Percentiles rank a stretch among this genome's conserved stretches.
Evolutionary conservation across 1,140 invertebrate species (phyloP).

Genomic region (Lethocerus indicus): DNA sequence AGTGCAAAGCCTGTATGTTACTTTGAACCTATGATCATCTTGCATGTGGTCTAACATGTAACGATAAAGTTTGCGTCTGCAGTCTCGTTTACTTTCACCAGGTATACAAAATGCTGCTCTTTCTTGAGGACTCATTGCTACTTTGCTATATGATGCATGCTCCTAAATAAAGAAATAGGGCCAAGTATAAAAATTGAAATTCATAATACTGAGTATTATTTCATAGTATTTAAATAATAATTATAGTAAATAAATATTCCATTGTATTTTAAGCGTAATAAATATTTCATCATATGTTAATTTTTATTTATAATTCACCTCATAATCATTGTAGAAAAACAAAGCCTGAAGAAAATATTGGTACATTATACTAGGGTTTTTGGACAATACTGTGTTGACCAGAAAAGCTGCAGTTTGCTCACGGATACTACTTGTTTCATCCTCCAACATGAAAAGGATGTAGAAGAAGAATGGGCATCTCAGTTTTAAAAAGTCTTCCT

Average conservation of each 20-base stretch:
- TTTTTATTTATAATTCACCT: neutral
- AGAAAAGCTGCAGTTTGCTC: neutral
- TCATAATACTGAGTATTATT: neutral
- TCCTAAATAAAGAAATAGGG: conserved; percentile 18
- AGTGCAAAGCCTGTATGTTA: conserved; percentile 26
- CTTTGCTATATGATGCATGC: conserved; percentile 26
- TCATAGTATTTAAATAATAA: neutral
- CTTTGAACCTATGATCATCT: conserved; percentile 29
- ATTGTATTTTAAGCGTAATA: conserved; percentile 12
- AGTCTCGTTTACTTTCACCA: conserved; percentile 27
- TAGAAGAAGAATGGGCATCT: too few relatives aligned
- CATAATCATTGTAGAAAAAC: conserved; percentile 1
- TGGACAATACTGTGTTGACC: neutral
- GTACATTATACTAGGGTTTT: neutral
- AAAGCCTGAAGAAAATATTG: neutral
- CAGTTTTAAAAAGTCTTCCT: too few relatives aligned
- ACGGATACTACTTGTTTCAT: too few relatives aligned
- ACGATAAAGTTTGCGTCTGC: conserved; percentile 34
- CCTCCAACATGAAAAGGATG: too few relatives aligned
- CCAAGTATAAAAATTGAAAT: neutral
- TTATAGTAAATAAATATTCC: neutral
- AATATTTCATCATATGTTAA: conserved; percentile 5
- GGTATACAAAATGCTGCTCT: conserved; percentile 31
- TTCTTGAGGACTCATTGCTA: conserved; percentile 30
- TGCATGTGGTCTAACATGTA: conserved; percentile 43